Percentiles rank a stretch among this genome's conserved stretches.
phyloP scores from a whole-genome alignment of 1,140 invertebrate genomes.

The Tetramorium parvispinum region DNA sequence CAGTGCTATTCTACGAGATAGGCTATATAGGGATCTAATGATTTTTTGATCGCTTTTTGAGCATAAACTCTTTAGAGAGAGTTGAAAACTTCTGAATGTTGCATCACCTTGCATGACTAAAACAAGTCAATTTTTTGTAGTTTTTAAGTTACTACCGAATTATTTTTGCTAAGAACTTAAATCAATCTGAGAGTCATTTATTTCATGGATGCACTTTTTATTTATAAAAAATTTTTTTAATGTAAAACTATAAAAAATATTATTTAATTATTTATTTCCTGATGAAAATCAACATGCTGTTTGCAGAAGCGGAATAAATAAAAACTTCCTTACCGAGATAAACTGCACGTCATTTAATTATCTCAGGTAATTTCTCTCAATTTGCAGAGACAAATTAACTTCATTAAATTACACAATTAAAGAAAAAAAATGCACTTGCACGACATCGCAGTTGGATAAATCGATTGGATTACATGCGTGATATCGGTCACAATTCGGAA shows the following conservation, averaged over 20 bases:
- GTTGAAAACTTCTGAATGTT: not conserved
- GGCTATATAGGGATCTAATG: not conserved
- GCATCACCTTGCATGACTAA: not conserved
- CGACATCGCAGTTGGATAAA: not conserved
- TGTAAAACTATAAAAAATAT: not conserved
- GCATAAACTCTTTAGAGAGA: not conserved
- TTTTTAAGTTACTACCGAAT: not conserved
- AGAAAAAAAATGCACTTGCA: not conserved
- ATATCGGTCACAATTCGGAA: not conserved
- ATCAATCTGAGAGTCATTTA: not conserved
- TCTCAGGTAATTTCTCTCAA: not conserved
- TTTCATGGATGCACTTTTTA: not conserved
- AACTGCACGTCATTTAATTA: not conserved
- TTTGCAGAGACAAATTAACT: not conserved
- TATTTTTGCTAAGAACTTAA: not conserved
- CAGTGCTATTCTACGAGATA: slow-evolving; percentile 13
- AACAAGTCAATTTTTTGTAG: not conserved
- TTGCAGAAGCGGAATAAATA: not conserved
- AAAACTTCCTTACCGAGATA: not conserved
- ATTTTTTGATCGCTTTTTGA: slow-evolving; percentile 3
- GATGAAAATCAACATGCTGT: not conserved
- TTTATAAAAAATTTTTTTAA: not conserved
- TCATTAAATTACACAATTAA: not conserved
- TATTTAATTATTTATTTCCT: not conserved
- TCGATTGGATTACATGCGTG: not conserved